Evolutionary conservation across 2,888 invertebrate genomes (phyloP).

Genomic region (Scelioninae gen. 1): DNA sequence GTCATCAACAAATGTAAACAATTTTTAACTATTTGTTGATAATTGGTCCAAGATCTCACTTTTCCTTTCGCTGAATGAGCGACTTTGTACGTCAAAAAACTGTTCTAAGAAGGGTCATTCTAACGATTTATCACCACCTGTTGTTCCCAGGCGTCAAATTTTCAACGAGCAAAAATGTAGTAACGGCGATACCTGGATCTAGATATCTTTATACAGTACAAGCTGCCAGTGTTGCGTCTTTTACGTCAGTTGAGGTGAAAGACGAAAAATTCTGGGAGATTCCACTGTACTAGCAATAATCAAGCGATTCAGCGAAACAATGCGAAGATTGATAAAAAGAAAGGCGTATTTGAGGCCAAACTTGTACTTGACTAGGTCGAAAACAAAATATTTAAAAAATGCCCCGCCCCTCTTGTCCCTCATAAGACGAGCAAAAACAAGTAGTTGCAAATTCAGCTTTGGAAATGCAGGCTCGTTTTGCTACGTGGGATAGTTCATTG

Average conservation of each 20-base stretch:
- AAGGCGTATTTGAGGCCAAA: constrained; percentile 3
- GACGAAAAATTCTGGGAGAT: constrained; percentile 18
- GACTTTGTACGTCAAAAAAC: constrained; percentile 21
- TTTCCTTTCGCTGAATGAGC: constrained; percentile 2
- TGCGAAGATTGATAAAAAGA: constrained; percentile 16
- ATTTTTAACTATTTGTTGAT: no score
- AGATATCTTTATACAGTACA: constrained; percentile 43
- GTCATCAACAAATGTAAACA: no score
- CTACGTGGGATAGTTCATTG: constrained; percentile 46
- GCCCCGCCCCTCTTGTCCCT: constrained; percentile 6
- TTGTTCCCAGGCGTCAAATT: constrained; percentile 52
- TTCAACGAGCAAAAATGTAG: constrained; percentile 53
- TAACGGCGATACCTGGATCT: constrained; percentile 48
- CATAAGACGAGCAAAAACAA: constrained; percentile 40
- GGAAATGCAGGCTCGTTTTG: constrained; percentile 49
- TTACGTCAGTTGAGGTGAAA: not conserved
- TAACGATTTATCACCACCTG: constrained; percentile 37
- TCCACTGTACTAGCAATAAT: constrained; percentile 61
- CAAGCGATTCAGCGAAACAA: constrained; percentile 45
- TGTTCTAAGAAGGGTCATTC: constrained; percentile 65
- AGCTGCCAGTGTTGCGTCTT: constrained; percentile 12
- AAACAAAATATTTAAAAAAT: not conserved
- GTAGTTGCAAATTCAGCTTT: constrained; percentile 44
- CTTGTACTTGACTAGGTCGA: constrained; percentile 31
- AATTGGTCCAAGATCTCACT: no score